phyloP scores from a whole-genome alignment of 2,113 vertebrate genomes.

The Hucho hucho region DNA sequence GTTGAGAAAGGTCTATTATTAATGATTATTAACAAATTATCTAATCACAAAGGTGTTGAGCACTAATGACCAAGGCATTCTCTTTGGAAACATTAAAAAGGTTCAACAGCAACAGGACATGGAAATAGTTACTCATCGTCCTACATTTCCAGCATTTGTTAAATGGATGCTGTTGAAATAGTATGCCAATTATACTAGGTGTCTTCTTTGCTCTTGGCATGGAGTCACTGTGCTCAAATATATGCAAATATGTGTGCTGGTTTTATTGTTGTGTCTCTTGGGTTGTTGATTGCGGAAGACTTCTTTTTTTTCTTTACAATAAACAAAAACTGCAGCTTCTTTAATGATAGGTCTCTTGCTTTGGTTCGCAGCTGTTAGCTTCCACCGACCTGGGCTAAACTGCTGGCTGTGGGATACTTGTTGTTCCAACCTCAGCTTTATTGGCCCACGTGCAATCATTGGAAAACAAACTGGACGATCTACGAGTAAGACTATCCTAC shows the following conservation, averaged over 20 bases:
- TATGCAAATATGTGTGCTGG: neutral
- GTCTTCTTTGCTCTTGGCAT: neutral
- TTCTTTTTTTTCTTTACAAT: neutral
- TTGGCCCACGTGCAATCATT: no score
- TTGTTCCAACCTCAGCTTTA: slow-evolving; percentile 56
- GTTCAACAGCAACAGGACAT: no score
- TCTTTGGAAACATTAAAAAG: no score
- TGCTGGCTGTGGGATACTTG: slow-evolving; percentile 45
- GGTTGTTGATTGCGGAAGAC: neutral
- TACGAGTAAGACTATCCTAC: no score
- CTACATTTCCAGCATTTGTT: no score
- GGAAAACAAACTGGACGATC: no score
- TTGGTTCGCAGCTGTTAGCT: slow-evolving; percentile 33
- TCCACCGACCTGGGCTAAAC: slow-evolving; percentile 53
- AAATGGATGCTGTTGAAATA: neutral
- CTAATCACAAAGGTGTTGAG: neutral
- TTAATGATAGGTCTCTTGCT: slow-evolving; percentile 30
- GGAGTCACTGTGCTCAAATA: neutral
- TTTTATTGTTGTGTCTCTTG: neutral
- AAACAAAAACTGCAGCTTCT: slow-evolving; percentile 26
- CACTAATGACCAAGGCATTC: no score
- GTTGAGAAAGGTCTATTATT: slow-evolving; percentile 3
- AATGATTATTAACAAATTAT: neutral
- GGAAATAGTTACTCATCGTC: no score
- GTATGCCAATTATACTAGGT: neutral